Evolutionary conservation across 2,888 invertebrate genomes (phyloP), one percentile per base, ranked within the genome.

Genomic region (Ypsolopha scabrella): DNA sequence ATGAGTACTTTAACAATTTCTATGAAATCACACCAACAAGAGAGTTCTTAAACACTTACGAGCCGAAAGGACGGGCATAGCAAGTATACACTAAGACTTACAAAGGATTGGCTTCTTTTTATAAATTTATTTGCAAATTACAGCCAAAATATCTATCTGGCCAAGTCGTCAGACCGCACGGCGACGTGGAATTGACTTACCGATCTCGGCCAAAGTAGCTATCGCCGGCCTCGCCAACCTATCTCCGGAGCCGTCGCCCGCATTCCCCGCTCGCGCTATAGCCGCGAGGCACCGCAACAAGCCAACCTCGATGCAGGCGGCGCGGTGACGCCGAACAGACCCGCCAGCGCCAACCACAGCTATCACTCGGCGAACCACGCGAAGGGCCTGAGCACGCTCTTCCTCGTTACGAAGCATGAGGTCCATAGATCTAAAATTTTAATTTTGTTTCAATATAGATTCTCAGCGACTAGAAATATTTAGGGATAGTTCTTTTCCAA

Each of bases 341-440:
- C 13, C 92, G 56, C 94, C 85, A 72, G 74, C 71, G 0, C 83
- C 85, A 0, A 80, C 83, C 6, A 83, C 76, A 0, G 80, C 82
- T 6, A 80, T 72, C 38, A 80, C 73, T 1, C 86, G 75, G 50
- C 95, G 87, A 52, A 95, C 93, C 54, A 98, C 89, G 64, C 97
- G 92, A 62, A 98, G 87, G 0, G 96, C 97, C 80, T 98, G 98
- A 51, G 96, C 91, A 44, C 97, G 89, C 75, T 98, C 98, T 60
- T 95, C 92, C 73, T 98, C 98, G 76, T 96, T 97, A 63, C 94
- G 94, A 48, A 96, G 86, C 77, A 93, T 91, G 56, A 98, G 87
- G 82, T 98, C 98, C 72, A 98, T 90, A 58, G 96, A 96, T 67
- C 96, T 94, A 61, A 65, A 78, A 58, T 39, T 39, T n/a, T n/a